Conservation (phyloP, 2,113 vertebrate genomes). For the Pantherophis guttatus region DNA sequence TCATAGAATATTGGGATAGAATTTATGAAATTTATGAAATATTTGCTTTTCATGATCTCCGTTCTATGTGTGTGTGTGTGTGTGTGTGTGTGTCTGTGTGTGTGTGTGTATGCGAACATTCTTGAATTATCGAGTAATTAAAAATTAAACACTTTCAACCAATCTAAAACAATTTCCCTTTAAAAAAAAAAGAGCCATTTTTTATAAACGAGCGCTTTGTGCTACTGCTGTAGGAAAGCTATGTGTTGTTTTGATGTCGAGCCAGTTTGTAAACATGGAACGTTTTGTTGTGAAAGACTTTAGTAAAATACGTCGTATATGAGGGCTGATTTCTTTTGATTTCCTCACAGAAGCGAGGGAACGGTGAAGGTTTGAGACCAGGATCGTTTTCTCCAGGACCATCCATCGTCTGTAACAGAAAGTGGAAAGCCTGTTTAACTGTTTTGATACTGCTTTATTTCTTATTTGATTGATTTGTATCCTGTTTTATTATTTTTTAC, state of each 20-base stretch:
- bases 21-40: background rate
- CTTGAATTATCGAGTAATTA: conserved; percentile 34
- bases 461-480: background rate
- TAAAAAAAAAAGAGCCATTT: background rate
- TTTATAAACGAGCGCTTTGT: conserved; percentile 55
- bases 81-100: too few relatives aligned
- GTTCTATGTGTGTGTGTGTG: too few relatives aligned
- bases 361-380: conserved; percentile 75
- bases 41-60: too few relatives aligned
- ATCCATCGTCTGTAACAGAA: conserved; percentile 85
- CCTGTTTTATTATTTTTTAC: background rate
- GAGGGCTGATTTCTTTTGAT: conserved; percentile 77
- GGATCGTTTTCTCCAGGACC: conserved; percentile 85
- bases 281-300: conserved; percentile 92
- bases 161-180: conserved; percentile 9
- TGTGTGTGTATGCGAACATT: background rate
- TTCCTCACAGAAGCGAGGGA: conserved; percentile 91
- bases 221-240: conserved; percentile 36
- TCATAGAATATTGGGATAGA: background rate
- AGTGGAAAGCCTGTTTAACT: conserved; percentile 31
- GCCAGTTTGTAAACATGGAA: conserved; percentile 89
- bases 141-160: conserved; percentile 11
- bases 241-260: conserved; percentile 57
- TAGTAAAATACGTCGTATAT: conserved; percentile 78
- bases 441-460: background rate